Base-by-base conservation (phyloP, 1,140 invertebrate genomes). In the Drosophila kanapiae region DNA sequence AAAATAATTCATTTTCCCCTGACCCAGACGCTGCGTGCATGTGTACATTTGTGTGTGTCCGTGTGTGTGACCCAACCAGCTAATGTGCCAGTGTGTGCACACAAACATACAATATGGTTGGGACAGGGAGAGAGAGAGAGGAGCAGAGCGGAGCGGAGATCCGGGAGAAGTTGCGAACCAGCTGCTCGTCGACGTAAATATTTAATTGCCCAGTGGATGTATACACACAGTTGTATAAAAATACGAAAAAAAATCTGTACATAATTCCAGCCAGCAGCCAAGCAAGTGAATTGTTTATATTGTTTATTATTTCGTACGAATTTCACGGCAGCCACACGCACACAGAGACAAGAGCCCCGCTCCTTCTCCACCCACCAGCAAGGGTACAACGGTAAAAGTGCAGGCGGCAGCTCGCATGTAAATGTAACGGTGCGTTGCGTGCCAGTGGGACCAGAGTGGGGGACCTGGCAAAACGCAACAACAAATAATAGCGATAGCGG, bases 161-260 rank as follows among this genome's bases (percentile, higher is more conserved):
- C 53, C 69, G 65, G 69, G 65, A 59, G 69, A 70, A 72, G 65
- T 72, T 72, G 68, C 68, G 54, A 72, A 60, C 70, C 70, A 74
- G 70, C 70, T 74, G 70, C 69, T 74, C 54, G 54, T 51, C 53
- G 67, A 72, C 45, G 67, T 72, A 72, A 49, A 71, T 72, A 72
- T 59, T 71, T 71, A 70, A 59, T 40, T 72, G 67, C 67, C 51
- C 67, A 70, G 18, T 54, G 63, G 29, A 42, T 67, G 14, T 49
- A 72, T 72, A 72, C 45, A 70, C 23, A 58, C 65, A 37, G 18
- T 49, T 72, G 53, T 58, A 59, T 67, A 67, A 37, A 69, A 53
- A 68, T 69, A 69, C 61, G 37, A 31, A 69, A 64, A 69, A 64
- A 69, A 53, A 23, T 69, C 35, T 69, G 45, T 67, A 69, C 61